phyloP scores from a whole-genome alignment of 2,888 invertebrate genomes.

The Podotricha telesiphe region DNA sequence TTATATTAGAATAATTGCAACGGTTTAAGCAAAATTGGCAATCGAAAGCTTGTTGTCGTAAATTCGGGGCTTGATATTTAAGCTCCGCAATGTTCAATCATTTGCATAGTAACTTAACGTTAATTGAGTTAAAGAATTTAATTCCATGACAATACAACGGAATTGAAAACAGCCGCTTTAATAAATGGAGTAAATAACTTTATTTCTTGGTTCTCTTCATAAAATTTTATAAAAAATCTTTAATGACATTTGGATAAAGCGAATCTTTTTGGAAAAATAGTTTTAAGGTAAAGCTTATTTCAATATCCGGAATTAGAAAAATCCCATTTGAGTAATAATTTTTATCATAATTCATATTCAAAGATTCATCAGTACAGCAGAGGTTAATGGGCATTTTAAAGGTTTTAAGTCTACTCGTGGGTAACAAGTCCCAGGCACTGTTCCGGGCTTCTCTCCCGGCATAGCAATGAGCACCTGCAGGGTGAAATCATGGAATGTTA shows the following conservation, averaged over 20 bases:
- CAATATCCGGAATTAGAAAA: too few relatives aligned
- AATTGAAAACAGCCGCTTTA: conserved; percentile 6
- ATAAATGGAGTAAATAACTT: conserved; percentile 3
- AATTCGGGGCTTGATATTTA: conserved; percentile 16
- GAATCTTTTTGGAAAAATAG: too few relatives aligned
- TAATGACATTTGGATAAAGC: neutral
- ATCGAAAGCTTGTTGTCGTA: neutral
- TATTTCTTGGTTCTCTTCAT: neutral
- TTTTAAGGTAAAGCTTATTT: neutral
- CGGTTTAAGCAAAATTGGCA: neutral
- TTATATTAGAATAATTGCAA: neutral
- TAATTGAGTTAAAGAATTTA: conserved; percentile 13
- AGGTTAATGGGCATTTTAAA: too few relatives aligned
- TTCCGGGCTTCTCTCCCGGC: too few relatives aligned
- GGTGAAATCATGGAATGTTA: too few relatives aligned
- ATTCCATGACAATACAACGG: neutral
- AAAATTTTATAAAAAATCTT: neutral
- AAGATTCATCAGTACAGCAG: too few relatives aligned
- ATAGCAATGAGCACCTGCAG: too few relatives aligned
- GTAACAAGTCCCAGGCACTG: too few relatives aligned
- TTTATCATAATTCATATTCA: too few relatives aligned
- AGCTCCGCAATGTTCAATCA: neutral
- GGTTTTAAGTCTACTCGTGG: too few relatives aligned
- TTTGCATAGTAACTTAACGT: conserved; percentile 1
- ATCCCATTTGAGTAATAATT: too few relatives aligned